Base-by-base conservation (phyloP, 2,888 invertebrate species). In the Mechanitis mazaeus region DNA sequence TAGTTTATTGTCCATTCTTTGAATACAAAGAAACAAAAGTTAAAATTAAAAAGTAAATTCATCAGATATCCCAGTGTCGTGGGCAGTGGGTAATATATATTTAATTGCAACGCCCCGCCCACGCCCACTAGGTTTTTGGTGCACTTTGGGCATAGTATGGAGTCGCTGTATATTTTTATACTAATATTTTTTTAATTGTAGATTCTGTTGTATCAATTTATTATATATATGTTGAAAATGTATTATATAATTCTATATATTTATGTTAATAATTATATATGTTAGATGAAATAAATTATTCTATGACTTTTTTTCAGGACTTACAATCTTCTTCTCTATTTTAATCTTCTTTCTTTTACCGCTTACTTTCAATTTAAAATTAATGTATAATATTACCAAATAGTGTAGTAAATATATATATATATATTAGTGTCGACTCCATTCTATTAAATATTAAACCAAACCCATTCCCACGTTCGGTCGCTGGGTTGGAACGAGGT, bases 51-150 rank as follows among this genome's bases (percentile, higher is more conserved):
- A 42, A 42, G 42, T 9, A 50, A 31, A 11, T 31, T 31, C 38
- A 61, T 60, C 55, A 54, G 63, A 57, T 65, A 64, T 33, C 28
- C 54, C 64, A 64, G 67, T 67, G 65, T 68, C 63, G 78, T 50
- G 50, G 50, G 50, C 50, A 50, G 50, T 5, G 50, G 31, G 47
- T 81, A 80, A 82, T 79, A 80, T 81, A 82, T 81, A 73, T 84
- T 83, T 84, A 84, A 84, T 84, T 84, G 84, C 83, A 75, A 84
- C 83, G 82, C 83, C 81, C 80, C 68, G 61, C 65, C 68, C 64
- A 77, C 84, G 79, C 83, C 84, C 80, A 79, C 77, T 69, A 71
- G 69, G 75, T 77, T 80, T 83, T 81, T 80, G 80, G 83, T 80
- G 77, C 78, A 79, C 58, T 50, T 20, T 38, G 57, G 63, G 69